Evolutionary conservation across 2,888 invertebrate species (phyloP).

Genomic region (Leptinotarsa haldemani): DNA sequence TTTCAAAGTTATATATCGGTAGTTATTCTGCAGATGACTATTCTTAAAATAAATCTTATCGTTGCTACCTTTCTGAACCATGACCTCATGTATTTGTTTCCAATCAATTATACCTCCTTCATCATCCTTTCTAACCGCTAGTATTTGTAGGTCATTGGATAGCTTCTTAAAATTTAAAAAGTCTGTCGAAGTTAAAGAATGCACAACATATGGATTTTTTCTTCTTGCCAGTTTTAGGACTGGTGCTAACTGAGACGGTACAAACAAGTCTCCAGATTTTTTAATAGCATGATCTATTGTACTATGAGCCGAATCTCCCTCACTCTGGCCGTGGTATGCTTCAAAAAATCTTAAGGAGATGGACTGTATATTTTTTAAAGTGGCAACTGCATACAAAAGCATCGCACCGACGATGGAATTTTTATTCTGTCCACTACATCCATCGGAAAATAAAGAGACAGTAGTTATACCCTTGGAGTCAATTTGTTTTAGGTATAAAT

Average conservation of each 20-base stretch:
- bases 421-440: conserved; percentile 25
- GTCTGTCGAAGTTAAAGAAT: conserved; percentile 15
- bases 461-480: conserved; percentile 10
- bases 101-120: conserved; percentile 20
- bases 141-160: conserved; percentile 19
- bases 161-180: conserved; percentile 27
- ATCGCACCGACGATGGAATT: conserved; percentile 25
- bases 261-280: conserved; percentile 26
- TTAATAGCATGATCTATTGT: conserved; percentile 25
- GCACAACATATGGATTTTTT: conserved; percentile 23
- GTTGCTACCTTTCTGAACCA: conserved; percentile 16
- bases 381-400: conserved; percentile 23
- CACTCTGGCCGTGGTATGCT: conserved; percentile 30
- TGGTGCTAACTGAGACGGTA: conserved; percentile 21
- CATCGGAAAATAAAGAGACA: conserved; percentile 32
- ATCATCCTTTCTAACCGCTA: conserved; percentile 22
- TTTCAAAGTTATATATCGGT: conserved; percentile 18
- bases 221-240: conserved; percentile 26
- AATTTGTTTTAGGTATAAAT: conserved; percentile 14
- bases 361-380: conserved; percentile 18
- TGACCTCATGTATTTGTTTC: conserved; percentile 25
- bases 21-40: conserved; percentile 21
- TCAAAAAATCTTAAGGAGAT: conserved; percentile 28
- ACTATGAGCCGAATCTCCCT: conserved; percentile 7
- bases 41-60: conserved; percentile 26